Conservation (phyloP, 1,140 invertebrate genomes). For the Drosophila pandora region DNA sequence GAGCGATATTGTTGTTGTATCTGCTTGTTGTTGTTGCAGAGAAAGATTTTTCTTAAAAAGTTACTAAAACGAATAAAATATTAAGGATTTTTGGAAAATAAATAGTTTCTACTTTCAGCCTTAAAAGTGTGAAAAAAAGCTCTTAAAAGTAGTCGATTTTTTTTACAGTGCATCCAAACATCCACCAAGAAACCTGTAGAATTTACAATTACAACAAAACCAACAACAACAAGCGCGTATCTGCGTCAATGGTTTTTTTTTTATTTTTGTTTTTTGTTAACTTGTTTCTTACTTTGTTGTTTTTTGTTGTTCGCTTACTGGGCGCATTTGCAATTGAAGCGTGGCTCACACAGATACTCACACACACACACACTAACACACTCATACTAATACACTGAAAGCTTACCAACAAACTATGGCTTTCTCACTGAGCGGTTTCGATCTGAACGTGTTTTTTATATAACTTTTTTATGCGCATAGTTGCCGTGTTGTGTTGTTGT, state of each 20-base stretch:
- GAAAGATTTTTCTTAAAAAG: neutral
- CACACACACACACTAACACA: slow-evolving; percentile 19
- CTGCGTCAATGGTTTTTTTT: slow-evolving; percentile 63
- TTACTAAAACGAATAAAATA: neutral
- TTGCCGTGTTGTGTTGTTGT: slow-evolving; percentile 35
- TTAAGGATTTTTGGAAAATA: too few relatives aligned
- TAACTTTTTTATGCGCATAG: slow-evolving; percentile 75
- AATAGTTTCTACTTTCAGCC: too few relatives aligned
- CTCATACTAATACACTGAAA: slow-evolving; percentile 29
- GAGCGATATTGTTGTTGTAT: slow-evolving; percentile 45
- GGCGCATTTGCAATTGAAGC: slow-evolving; percentile 77
- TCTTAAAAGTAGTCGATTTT: neutral
- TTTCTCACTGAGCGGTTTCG: slow-evolving; percentile 24
- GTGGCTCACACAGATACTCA: slow-evolving; percentile 70
- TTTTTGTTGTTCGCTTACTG: slow-evolving; percentile 58
- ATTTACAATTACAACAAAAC: slow-evolving; percentile 73
- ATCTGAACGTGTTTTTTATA: slow-evolving; percentile 78
- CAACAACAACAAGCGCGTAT: slow-evolving; percentile 56
- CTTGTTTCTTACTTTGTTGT: slow-evolving; percentile 18
- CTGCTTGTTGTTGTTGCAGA: slow-evolving; percentile 42
- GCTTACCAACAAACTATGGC: slow-evolving; percentile 6
- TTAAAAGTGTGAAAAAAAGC: too few relatives aligned
- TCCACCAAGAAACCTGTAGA: slow-evolving; percentile 69
- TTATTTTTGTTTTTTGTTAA: slow-evolving; percentile 22
- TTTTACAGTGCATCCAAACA: slow-evolving; percentile 5